phyloP scores from a whole-genome alignment of 2,113 vertebrate species.

The Neotoma lepida region DNA sequence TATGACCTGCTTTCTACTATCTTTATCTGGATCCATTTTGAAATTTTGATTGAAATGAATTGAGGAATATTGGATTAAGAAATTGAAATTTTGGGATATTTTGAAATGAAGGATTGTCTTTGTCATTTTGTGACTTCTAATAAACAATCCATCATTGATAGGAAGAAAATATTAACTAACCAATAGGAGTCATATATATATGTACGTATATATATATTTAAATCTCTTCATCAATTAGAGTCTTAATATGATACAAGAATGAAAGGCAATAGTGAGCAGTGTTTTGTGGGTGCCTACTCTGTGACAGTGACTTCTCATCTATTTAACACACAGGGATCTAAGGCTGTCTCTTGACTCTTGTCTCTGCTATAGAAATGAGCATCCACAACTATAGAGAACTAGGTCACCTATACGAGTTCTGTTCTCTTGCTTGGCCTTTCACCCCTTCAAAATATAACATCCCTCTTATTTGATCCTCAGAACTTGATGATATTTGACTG shows the following conservation, averaged over 20 bases:
- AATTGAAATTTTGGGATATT: background rate
- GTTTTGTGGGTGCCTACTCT: background rate
- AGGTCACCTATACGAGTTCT: background rate
- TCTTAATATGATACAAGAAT: background rate
- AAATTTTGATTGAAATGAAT: slow-evolving; percentile 29
- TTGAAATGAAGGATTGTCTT: slow-evolving; percentile 4
- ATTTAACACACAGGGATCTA: background rate
- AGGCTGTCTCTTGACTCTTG: background rate
- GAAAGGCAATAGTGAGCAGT: background rate
- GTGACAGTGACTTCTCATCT: background rate
- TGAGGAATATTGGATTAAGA: slow-evolving; percentile 24
- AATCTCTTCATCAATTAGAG: background rate
- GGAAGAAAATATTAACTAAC: background rate
- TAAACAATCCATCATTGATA: background rate
- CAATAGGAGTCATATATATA: background rate
- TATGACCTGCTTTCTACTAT: background rate
- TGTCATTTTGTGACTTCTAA: slow-evolving; percentile 17
- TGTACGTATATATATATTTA: background rate
- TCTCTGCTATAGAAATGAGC: background rate
- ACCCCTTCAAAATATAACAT: background rate
- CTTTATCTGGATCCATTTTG: background rate
- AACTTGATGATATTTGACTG: background rate
- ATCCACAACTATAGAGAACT: background rate
- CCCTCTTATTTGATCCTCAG: background rate
- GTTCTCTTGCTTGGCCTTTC: background rate